Percentiles rank a stretch among this genome's conserved stretches.
phyloP scores from a whole-genome alignment of 2,888 invertebrate species.

The Hydropsyche betteni region DNA sequence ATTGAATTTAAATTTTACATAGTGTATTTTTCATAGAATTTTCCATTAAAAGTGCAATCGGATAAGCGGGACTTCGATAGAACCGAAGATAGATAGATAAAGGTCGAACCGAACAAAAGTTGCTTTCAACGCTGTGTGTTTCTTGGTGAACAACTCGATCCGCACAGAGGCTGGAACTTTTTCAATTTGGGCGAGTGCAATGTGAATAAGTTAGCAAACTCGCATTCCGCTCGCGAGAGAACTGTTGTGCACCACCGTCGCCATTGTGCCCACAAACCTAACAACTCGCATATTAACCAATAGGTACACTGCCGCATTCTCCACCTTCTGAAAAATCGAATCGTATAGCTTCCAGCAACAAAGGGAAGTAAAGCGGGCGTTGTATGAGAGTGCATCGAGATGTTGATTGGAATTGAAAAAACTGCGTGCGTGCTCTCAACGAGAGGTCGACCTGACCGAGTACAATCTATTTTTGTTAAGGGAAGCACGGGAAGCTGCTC shows the following conservation, averaged over 20 bases:
- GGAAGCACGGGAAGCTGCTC: neutral
- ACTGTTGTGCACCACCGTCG: constrained; percentile 6
- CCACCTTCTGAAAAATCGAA: too few species aligned
- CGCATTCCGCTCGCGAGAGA: constrained; percentile 26
- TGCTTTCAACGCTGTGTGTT: constrained; percentile 22
- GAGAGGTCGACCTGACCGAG: constrained; percentile 19
- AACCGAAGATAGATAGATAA: neutral
- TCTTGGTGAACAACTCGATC: constrained; percentile 18
- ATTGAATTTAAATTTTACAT: too few species aligned
- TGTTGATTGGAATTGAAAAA: too few species aligned
- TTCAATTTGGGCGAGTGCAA: constrained; percentile 46
- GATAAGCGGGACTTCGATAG: too few species aligned
- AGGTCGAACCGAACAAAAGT: constrained; percentile 16
- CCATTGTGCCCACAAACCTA: constrained; percentile 9
- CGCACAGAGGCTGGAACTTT: constrained; percentile 39
- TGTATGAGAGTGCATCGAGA: too few species aligned
- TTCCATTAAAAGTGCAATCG: too few species aligned
- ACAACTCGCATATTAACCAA: constrained; percentile 17
- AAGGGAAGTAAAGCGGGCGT: too few species aligned
- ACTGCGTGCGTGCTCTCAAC: constrained; percentile 1
- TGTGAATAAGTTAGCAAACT: constrained; percentile 46
- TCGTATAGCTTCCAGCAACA: too few species aligned
- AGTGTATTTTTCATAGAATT: too few species aligned
- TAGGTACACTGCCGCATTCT: too few species aligned
- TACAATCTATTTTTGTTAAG: constrained; percentile 19